These are phyloP conservation scores for Hycleus phaleratus DNA, from an alignment of 1,140 invertebrate species.

Conservation along the genomic window DNA sequence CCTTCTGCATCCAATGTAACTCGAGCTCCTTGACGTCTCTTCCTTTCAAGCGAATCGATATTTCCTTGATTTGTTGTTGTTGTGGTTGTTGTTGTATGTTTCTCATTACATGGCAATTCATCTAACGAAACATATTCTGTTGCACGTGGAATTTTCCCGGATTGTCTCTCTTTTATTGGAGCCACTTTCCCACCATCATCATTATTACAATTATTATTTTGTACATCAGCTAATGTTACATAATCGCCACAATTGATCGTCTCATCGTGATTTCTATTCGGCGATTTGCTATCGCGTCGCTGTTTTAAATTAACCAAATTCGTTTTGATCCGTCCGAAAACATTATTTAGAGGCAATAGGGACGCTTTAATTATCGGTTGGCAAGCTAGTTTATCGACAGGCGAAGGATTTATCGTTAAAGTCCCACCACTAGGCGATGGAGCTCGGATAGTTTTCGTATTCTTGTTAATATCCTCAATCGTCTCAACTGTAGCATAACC, in stretches of 20 bases:
- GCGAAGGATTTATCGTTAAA: constrained; percentile 36
- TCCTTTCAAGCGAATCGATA: constrained; percentile 43
- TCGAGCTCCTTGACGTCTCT: constrained; percentile 59
- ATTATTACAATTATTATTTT: constrained; percentile 61
- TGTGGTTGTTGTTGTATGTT: constrained; percentile 10
- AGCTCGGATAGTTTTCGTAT: constrained; percentile 23
- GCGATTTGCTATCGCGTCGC: constrained; percentile 37
- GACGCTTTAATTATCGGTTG: constrained; percentile 43
- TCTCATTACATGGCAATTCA: constrained; percentile 58
- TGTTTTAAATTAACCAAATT: constrained; percentile 47
- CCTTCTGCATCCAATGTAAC: constrained; percentile 82
- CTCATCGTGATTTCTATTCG: constrained; percentile 30
- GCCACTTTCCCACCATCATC: constrained; percentile 47
- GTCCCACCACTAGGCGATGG: constrained; percentile 38
- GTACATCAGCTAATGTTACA: constrained; percentile 74
- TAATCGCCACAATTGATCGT: constrained; percentile 63
- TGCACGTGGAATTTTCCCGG: constrained; percentile 47
- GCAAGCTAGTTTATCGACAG: constrained; percentile 31
- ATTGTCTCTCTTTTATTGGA: constrained; percentile 48
- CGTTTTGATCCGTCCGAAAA: constrained; percentile 56
- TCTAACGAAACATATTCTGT: constrained; percentile 74
- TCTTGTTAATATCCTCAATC: constrained; percentile 22
- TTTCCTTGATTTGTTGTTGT: constrained; percentile 40
- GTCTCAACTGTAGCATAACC: constrained; percentile 48
- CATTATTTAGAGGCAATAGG: constrained; percentile 50